Percentiles rank a stretch among this genome's conserved stretches.
These are phyloP conservation scores for Cancer borealis DNA, from an alignment of 2,888 invertebrate species.

Conservation along the genomic window DNA sequence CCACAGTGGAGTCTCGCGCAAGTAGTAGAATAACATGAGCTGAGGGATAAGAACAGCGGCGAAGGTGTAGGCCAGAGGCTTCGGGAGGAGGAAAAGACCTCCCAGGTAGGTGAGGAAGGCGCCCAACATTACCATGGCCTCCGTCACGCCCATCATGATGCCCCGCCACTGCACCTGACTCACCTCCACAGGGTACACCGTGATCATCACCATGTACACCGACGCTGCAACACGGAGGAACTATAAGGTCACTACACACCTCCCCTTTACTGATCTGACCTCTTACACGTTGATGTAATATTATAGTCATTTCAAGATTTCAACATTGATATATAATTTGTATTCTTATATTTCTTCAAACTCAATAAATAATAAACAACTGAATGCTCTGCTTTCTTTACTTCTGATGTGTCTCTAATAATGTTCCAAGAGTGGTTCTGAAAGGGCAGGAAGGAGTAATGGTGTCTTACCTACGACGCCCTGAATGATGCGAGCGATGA, in stretches of 20 bases:
- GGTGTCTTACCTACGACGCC: slow-evolving; percentile 57
- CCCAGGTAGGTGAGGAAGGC: slow-evolving; percentile 64
- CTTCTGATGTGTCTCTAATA: neutral
- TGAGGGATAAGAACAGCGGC: slow-evolving; percentile 44
- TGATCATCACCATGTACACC: slow-evolving; percentile 62
- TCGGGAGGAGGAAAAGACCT: slow-evolving; percentile 54
- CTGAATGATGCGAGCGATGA: slow-evolving; percentile 60
- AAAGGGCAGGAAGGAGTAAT: neutral
- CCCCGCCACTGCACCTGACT: slow-evolving; percentile 55
- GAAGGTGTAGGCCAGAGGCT: slow-evolving; percentile 53
- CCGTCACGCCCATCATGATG: slow-evolving; percentile 59
- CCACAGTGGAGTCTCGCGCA: slow-evolving; percentile 64
- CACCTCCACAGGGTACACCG: slow-evolving; percentile 66
- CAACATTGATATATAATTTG: neutral
- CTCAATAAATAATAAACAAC: neutral
- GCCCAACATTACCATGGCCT: slow-evolving; percentile 69
- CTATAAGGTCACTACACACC: neutral
- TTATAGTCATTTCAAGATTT: neutral
- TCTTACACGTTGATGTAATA: neutral
- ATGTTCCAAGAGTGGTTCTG: neutral
- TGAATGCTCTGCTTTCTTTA: neutral
- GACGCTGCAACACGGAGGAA: slow-evolving; percentile 44
- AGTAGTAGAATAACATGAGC: slow-evolving; percentile 51
- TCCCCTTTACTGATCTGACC: neutral
- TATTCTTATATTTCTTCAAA: neutral